phyloP scores from a whole-genome alignment of 2,113 vertebrate species.

The Silurus asotus region DNA sequence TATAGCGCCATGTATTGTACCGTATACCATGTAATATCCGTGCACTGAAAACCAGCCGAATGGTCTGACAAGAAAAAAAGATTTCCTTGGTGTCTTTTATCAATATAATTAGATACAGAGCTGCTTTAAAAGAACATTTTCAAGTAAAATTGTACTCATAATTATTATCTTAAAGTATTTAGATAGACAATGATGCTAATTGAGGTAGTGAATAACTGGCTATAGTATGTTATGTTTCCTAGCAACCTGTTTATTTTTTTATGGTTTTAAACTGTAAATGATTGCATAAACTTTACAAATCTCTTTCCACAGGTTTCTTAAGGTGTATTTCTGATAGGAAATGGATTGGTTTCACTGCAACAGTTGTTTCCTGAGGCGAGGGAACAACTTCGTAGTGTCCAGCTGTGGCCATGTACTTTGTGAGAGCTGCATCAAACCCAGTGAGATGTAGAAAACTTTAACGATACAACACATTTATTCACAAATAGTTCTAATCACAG shows the following conservation, averaged over 20 bases:
- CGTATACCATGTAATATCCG: background rate
- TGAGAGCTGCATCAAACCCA: constrained; percentile 73
- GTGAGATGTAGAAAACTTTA: constrained; percentile 60
- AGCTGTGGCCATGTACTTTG: constrained; percentile 86
- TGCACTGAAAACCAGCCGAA: background rate
- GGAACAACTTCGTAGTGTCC: constrained; percentile 72
- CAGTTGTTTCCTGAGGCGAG: constrained; percentile 74
- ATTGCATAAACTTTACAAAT: background rate
- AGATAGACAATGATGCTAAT: background rate
- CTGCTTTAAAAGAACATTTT: background rate
- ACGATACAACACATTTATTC: too few species aligned
- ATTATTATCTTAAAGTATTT: too few species aligned
- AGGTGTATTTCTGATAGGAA: background rate
- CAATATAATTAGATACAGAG: background rate
- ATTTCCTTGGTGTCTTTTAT: background rate
- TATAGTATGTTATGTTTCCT: background rate
- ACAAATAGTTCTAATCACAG: too few species aligned
- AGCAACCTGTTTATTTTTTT: background rate
- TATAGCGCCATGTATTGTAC: background rate
- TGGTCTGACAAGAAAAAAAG: background rate
- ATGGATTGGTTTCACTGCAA: constrained; percentile 94
- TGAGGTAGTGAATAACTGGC: too few species aligned
- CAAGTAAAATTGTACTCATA: background rate
- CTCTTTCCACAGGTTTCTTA: background rate
- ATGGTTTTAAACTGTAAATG: background rate